Evolutionary conservation across 2,797 vertebrate genomes (phyloP).

Genomic region (Paguma larvata): DNA sequence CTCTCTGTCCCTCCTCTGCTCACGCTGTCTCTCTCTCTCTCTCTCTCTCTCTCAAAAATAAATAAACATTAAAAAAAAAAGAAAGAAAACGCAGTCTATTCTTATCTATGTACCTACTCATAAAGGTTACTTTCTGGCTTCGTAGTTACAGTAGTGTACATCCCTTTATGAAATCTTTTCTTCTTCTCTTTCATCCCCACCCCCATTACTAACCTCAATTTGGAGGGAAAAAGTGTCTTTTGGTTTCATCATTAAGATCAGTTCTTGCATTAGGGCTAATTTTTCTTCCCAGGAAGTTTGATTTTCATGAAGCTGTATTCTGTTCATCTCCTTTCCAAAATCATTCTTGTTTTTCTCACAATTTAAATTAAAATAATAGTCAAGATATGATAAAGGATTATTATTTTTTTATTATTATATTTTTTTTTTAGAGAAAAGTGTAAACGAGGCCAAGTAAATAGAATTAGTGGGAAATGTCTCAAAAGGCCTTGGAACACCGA

Average conservation of each 20-base stretch:
- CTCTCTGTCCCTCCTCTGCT: too few species aligned
- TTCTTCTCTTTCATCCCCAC: background rate
- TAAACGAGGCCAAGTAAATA: background rate
- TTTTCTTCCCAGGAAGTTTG: conserved; percentile 39
- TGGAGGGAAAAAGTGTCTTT: background rate
- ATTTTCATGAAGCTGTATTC: background rate
- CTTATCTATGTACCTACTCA: background rate
- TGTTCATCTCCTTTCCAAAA: background rate
- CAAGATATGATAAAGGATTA: background rate
- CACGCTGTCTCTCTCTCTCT: too few species aligned
- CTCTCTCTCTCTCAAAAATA: too few species aligned
- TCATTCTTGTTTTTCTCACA: background rate
- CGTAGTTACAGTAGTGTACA: background rate
- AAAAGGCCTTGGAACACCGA: background rate
- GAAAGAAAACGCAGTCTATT: background rate
- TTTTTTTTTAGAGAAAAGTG: background rate
- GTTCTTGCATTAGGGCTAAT: background rate
- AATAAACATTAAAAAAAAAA: too few species aligned
- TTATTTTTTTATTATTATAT: too few species aligned
- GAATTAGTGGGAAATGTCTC: background rate
- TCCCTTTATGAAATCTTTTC: background rate
- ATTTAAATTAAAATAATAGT: background rate
- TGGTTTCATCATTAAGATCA: background rate
- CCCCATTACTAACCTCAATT: background rate
- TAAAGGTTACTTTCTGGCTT: background rate